These are phyloP conservation scores for Toxostoma redivivum DNA, from an alignment of 2,113 vertebrate genomes.

Conservation along the genomic window DNA sequence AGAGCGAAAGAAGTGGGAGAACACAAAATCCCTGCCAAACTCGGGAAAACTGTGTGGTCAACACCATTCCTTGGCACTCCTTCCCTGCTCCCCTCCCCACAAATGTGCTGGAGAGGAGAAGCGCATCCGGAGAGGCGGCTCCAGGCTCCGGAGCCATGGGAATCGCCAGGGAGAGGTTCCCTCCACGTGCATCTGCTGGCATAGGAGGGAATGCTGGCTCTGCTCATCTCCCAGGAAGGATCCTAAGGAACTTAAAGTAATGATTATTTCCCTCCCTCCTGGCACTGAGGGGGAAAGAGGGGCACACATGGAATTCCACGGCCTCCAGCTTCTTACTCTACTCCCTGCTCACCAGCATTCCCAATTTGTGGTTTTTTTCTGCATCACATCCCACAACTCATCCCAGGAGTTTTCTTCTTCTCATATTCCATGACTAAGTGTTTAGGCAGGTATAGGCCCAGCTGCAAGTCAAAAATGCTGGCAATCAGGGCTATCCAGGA, in stretches of 20 bases:
- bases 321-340: background rate
- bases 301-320: background rate
- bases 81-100: background rate
- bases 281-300: background rate
- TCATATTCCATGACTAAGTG: background rate
- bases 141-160: background rate
- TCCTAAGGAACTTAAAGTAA: background rate
- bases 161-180: accelerated
- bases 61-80: background rate
- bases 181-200: accelerated
- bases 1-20: constrained; percentile 50
- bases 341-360: background rate
- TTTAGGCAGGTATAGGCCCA: background rate
- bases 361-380: accelerated
- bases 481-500: background rate
- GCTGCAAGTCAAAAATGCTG: background rate
- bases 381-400: background rate
- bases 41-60: background rate
- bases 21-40: background rate
- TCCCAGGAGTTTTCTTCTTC: background rate
- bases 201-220: background rate
- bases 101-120: background rate
- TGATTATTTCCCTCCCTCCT: background rate
- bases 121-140: background rate
- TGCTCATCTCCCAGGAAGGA: background rate